phyloP scores from a whole-genome alignment of 2,888 invertebrate genomes.

The Sminthurides aquaticus region DNA sequence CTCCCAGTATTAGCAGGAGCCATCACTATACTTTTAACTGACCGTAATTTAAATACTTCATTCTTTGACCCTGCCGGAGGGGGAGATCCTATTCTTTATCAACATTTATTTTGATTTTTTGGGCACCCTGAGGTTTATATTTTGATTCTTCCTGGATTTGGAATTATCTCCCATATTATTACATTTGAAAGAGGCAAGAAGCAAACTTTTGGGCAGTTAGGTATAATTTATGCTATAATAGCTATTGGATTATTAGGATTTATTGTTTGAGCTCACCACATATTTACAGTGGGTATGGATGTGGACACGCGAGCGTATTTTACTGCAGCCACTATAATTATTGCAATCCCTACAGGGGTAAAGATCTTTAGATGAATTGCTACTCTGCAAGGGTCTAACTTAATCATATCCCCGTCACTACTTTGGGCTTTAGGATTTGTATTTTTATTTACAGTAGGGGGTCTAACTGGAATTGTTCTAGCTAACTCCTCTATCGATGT shows the following conservation, averaged over 20 bases:
- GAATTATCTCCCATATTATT: conserved; percentile 71
- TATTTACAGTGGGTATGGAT: conserved; percentile 77
- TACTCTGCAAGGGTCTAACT: conserved; percentile 59
- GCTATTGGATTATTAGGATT: conserved; percentile 74
- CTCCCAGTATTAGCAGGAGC: conserved; percentile 70
- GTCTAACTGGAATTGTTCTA: conserved; percentile 57
- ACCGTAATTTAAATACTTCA: conserved; percentile 71
- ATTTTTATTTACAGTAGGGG: conserved; percentile 68
- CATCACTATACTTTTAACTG: conserved; percentile 69
- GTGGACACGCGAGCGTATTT: conserved; percentile 77
- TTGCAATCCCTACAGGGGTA: conserved; percentile 77
- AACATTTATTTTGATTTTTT: conserved; percentile 83
- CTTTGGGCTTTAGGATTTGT: conserved; percentile 67
- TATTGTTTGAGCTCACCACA: conserved; percentile 77
- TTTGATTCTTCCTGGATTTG: conserved; percentile 75
- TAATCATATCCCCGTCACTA: conserved; percentile 55
- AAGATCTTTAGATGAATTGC: conserved; percentile 74
- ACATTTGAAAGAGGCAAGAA: conserved; percentile 66
- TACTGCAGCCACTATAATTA: conserved; percentile 76
- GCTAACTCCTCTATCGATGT: conserved; percentile 71
- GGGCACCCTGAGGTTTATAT: conserved; percentile 81
- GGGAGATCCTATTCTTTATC: conserved; percentile 71
- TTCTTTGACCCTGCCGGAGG: conserved; percentile 75
- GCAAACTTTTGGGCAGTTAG: conserved; percentile 63
- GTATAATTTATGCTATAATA: conserved; percentile 77